Evolutionary conservation across 2,797 vertebrate species (phyloP).

Genomic region (Macroramphosus scolopax): DNA sequence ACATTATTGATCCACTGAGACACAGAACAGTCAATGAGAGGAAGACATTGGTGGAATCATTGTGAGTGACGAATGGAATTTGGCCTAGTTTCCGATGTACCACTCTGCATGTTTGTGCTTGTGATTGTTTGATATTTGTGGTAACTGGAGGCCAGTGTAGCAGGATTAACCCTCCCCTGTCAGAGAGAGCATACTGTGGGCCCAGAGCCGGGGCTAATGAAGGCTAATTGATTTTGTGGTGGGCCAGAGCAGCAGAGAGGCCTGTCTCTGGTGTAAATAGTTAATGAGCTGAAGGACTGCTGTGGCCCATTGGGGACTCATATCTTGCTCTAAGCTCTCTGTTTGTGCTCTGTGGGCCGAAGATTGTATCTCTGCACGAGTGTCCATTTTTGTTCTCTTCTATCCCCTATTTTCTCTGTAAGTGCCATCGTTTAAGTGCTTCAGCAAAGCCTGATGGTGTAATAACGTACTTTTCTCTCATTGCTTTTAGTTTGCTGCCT

Average conservation of each 20-base stretch:
- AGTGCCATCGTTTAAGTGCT: slow-evolving; percentile 63
- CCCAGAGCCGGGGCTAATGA: slow-evolving; percentile 86
- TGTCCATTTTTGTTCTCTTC: slow-evolving; percentile 60
- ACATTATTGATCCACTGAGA: slow-evolving; percentile 47
- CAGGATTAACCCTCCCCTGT: slow-evolving; percentile 64
- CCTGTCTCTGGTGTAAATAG: slow-evolving; percentile 95
- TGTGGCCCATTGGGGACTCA: slow-evolving; percentile 84
- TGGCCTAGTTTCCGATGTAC: slow-evolving; percentile 21
- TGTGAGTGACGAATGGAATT: slow-evolving; percentile 44
- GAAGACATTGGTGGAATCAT: slow-evolving; percentile 30
- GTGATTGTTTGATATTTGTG: slow-evolving; percentile 50
- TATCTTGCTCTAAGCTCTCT: slow-evolving; percentile 70
- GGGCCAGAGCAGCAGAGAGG: slow-evolving; percentile 85
- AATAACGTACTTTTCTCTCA: slow-evolving; percentile 46
- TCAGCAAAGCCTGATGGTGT: slow-evolving; percentile 44
- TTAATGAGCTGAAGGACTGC: slow-evolving; percentile 97
- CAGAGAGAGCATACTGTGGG: slow-evolving; percentile 45
- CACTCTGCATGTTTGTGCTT: slow-evolving; percentile 11
- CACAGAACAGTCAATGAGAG: slow-evolving; percentile 33
- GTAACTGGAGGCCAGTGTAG: slow-evolving; percentile 55
- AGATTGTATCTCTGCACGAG: slow-evolving; percentile 66
- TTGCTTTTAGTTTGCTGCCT: slow-evolving; percentile 52
- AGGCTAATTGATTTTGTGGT: slow-evolving; percentile 97
- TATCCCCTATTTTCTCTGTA: slow-evolving; percentile 59
- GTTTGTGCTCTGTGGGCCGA: slow-evolving; percentile 64